phyloP scores from a whole-genome alignment of 1,140 invertebrate species.

The Bombyx mori region ASM3026992v2 NC_085130.1:18505001-18505500 shows the following conservation, averaged over 20 bases:
- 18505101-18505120: slow-evolving; percentile 5
- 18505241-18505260: slow-evolving; percentile 64
- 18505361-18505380: no score
- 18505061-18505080: no score
- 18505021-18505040: slow-evolving; percentile 37
- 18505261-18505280: slow-evolving; percentile 37
- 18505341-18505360: no score
- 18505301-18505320: no score
- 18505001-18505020: slow-evolving; percentile 16
- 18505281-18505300: slow-evolving; percentile 3
- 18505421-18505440: no score
- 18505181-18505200: slow-evolving; percentile 48
- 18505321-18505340: no score
- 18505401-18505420: no score
- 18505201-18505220: slow-evolving; percentile 66
- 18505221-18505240: slow-evolving; percentile 60
- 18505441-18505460: no score
- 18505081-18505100: slow-evolving; percentile 13
- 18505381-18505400: no score
- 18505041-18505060: background rate
- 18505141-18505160: slow-evolving; percentile 20
- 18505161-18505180: slow-evolving; percentile 26
- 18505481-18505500: no score
- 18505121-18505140: slow-evolving; percentile 6
- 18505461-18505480: no score